Evolutionary conservation across 2,113 vertebrate genomes (phyloP).

Genomic region (Apaloderma vittatum): DNA sequence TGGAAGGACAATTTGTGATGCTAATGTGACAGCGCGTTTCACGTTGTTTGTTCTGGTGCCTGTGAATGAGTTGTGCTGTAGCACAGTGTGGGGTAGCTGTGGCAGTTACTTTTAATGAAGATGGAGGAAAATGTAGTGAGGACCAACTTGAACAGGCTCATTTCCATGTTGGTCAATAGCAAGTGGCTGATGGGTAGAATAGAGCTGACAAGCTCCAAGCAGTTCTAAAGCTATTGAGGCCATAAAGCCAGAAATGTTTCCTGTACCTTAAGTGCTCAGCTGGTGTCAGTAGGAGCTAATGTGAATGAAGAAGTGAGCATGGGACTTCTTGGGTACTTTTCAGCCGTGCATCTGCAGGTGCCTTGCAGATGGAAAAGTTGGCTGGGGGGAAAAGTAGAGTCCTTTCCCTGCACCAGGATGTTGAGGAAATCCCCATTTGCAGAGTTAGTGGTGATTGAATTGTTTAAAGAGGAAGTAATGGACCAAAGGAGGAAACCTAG

Average conservation of each 20-base stretch:
- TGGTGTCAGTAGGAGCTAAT: not conserved
- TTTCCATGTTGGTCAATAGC: fast-evolving
- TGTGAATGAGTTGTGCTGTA: not conserved
- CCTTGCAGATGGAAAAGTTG: not conserved
- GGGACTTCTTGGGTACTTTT: not conserved
- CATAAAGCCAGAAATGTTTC: not conserved
- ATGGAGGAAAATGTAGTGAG: fast-evolving
- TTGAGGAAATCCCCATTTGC: not conserved
- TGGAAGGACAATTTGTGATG: not conserved
- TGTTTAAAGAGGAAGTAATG: not conserved
- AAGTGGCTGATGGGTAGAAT: not conserved
- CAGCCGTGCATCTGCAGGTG: not conserved
- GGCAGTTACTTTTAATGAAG: not conserved
- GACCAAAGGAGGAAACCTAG: not conserved
- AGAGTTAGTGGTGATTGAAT: not conserved
- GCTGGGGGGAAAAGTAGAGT: not conserved
- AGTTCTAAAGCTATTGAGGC: not conserved
- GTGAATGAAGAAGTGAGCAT: not conserved
- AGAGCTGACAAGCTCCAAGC: not conserved
- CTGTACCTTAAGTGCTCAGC: not conserved
- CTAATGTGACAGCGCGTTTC: not conserved
- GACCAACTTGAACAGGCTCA: fast-evolving
- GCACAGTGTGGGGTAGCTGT: not conserved
- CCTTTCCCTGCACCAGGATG: too few relatives aligned
- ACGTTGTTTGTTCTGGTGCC: not conserved